Evolutionary conservation across 2,797 vertebrate genomes (phyloP).

Genomic region (Erethizon dorsatum): DNA sequence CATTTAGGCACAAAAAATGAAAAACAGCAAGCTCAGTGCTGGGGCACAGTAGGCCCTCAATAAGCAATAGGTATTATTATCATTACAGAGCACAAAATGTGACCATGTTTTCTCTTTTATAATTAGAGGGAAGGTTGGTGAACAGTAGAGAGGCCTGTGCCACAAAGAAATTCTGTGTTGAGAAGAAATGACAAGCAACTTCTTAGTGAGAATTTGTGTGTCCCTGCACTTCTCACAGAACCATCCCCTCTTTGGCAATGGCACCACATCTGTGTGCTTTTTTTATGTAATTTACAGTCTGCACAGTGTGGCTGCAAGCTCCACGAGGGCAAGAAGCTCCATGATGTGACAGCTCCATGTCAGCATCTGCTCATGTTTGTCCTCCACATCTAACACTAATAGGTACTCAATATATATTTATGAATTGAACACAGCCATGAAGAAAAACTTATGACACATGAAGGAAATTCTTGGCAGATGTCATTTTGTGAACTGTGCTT

Average conservation of each 20-base stretch:
- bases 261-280: neutral
- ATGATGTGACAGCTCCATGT: fast-evolving
- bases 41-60: fast-evolving
- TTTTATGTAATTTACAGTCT: neutral
- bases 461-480: conserved; percentile 11
- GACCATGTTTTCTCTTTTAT: neutral
- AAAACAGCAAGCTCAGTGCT: neutral
- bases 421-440: neutral
- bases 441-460: neutral
- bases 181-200: neutral
- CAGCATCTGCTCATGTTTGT: neutral
- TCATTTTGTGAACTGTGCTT: neutral
- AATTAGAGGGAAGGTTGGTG: neutral
- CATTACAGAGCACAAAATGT: neutral
- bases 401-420: neutral
- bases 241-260: fast-evolving
- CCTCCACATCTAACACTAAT: too few relatives aligned
- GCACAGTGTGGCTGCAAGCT: neutral
- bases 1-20: neutral
- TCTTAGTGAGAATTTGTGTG: neutral
- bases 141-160: neutral
- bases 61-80: neutral
- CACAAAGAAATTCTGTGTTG: neutral
- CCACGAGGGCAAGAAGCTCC: neutral
- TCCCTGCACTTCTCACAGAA: neutral